Conservation (phyloP, 2,888 invertebrate genomes). For the Lasioglossum oenotherae region DNA sequence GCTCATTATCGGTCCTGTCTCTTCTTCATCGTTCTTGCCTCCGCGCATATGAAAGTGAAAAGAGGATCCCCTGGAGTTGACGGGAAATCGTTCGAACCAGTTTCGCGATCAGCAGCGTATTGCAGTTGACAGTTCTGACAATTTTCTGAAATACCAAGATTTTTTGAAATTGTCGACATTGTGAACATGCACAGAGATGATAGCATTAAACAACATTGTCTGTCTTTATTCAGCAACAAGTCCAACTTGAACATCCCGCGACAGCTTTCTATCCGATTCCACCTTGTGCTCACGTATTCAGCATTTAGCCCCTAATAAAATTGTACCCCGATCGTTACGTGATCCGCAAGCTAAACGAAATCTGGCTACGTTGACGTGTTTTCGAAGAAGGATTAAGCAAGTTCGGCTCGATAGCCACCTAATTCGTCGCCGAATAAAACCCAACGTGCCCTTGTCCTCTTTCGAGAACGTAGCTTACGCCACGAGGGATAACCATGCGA, state of each 20-base stretch:
- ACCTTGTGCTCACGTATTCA: conserved; percentile 33
- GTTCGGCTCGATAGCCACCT: conserved; percentile 33
- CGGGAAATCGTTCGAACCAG: neutral
- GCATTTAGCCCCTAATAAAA: conserved; percentile 37
- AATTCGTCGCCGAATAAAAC: conserved; percentile 46
- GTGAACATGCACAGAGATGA: too few species aligned
- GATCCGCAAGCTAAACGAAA: conserved; percentile 42
- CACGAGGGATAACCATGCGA: conserved; percentile 55
- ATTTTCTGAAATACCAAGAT: too few species aligned
- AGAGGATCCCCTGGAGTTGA: conserved; percentile 34
- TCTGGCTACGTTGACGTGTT: conserved; percentile 47
- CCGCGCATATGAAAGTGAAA: conserved; percentile 76
- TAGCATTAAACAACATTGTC: too few species aligned
- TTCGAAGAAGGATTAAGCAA: conserved; percentile 50
- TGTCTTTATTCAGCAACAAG: too few species aligned
- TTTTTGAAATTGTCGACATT: too few species aligned
- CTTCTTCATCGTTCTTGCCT: conserved; percentile 12
- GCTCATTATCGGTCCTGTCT: neutral
- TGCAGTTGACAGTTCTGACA: neutral
- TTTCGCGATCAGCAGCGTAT: neutral
- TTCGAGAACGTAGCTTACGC: conserved; percentile 59
- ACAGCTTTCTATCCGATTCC: conserved; percentile 15
- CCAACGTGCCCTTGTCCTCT: conserved; percentile 69
- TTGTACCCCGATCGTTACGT: conserved; percentile 33
- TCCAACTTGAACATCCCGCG: neutral